Percentiles rank a stretch among this genome's conserved stretches.
Conservation (phyloP, 2,888 invertebrate genomes). For the Xylota segnis region DNA sequence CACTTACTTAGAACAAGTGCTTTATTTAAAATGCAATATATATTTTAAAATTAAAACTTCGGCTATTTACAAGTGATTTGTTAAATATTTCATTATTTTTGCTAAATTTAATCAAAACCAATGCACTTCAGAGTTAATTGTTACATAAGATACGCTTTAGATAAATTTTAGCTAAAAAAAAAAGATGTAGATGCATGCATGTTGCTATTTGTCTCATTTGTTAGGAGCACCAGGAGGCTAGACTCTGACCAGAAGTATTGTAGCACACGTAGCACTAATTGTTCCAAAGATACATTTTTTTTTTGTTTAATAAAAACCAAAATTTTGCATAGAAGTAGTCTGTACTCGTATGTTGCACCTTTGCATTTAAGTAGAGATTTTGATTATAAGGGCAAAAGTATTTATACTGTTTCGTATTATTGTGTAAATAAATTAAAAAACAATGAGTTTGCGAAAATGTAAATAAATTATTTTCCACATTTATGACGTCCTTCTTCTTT, state of each 20-base stretch:
- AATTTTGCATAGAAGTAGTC: neutral
- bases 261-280: slow-evolving; percentile 1
- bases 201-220: neutral
- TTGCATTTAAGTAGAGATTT: slow-evolving; percentile 50
- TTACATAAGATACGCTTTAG: slow-evolving; percentile 64
- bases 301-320: slow-evolving; percentile 20
- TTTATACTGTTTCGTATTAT: slow-evolving; percentile 62
- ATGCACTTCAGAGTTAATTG: slow-evolving; percentile 25
- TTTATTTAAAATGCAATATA: slow-evolving; percentile 65
- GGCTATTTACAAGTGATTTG: slow-evolving; percentile 47
- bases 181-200: neutral
- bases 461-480: slow-evolving; percentile 39
- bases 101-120: slow-evolving; percentile 44
- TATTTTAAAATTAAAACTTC: slow-evolving; percentile 26
- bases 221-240: neutral
- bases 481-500: neutral
- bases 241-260: neutral
- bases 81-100: slow-evolving; percentile 40
- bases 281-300: slow-evolving; percentile 8
- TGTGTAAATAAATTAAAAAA: slow-evolving; percentile 62
- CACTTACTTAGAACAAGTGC: slow-evolving; percentile 63
- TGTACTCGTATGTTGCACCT: slow-evolving; percentile 27
- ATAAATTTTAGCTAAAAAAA: slow-evolving; percentile 56
- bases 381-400: slow-evolving; percentile 39
- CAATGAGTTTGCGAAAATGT: slow-evolving; percentile 39